Conservation (phyloP, 2,888 invertebrate genomes). For the Dastarcus helophoroides region DNA sequence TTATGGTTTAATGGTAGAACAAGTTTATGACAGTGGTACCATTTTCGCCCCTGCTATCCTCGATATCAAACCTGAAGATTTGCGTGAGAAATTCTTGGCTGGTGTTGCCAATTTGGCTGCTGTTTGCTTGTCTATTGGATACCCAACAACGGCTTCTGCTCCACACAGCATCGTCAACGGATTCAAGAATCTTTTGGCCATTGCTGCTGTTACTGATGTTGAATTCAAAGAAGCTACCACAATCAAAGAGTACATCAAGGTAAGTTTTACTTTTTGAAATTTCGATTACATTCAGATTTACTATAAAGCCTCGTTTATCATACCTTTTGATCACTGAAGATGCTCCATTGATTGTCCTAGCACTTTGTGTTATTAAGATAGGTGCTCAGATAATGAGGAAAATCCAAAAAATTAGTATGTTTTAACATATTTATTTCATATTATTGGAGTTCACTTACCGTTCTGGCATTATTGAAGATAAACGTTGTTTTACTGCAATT, state of each 20-base stretch:
- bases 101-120: slow-evolving; percentile 93
- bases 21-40: slow-evolving; percentile 97
- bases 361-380: no score
- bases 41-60: slow-evolving; percentile 94
- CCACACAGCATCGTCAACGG: slow-evolving; percentile 97
- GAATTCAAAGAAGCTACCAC: slow-evolving; percentile 90
- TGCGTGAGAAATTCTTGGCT: slow-evolving; percentile 79
- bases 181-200: slow-evolving; percentile 93
- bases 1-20: slow-evolving; percentile 90
- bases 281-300: neutral
- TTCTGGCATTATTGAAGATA: no score
- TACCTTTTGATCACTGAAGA: no score
- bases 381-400: no score
- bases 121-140: slow-evolving; percentile 84
- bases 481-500: no score
- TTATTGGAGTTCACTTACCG: no score
- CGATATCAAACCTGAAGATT: slow-evolving; percentile 96
- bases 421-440: no score
- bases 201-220: slow-evolving; percentile 93
- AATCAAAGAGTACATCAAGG: slow-evolving; percentile 85
- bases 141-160: slow-evolving; percentile 92
- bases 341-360: no score
- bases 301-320: no score
- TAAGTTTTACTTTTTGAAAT: slow-evolving; percentile 24
- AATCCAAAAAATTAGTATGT: no score